Evolutionary conservation across 30 jellyfish, hydroid and myxozoan species (phyloP), one percentile per base, ranked within the genome.

Genomic region (Pelagia noctiluca): DNA sequence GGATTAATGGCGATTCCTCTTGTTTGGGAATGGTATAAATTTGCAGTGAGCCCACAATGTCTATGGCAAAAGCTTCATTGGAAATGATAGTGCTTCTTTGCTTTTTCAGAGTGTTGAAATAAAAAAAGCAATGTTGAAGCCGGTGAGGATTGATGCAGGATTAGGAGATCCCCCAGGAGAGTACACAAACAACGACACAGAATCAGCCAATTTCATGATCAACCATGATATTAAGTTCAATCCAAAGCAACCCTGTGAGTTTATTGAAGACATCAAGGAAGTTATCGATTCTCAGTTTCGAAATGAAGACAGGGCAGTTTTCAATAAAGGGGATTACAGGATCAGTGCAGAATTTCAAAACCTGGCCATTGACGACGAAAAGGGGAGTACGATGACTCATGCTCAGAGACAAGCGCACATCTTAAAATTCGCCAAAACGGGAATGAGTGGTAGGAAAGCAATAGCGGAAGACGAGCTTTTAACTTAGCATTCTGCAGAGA

Each of bases 91-190:
- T 42, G 57, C 57, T 42, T 42, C 57, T 42, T 42, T 42, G 57
- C 57, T 42, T 42, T 42, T 42, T 42, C 61, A 21, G 72, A 19
- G 29, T 19, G 72, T 57, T 26, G 72, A 57, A 10, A 57, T 26
- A 19, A 57, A 19, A 57, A 57, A 57, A 57, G 29, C 33, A 21
- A 57, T 57, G 72, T 26, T 57, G 11, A 57, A 57, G 72, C 72
- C 72, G 34, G 72, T 57, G 23, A 57, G 72, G 72, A 57, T 57
- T 4, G 72, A 21, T 57, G 72, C 72, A 5, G 72, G 72, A 4
- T 26, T 57, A 57, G 72, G 72, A 57, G 72, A 57, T 57, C 72
- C 72, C 8, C 72, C 72, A 57, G 34, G 34, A 21, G 34, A 57
- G n/a, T 47, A n/a, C 18, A 10, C 62, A 12, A 47, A 47, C n/a